Evolutionary conservation across 2,888 invertebrate genomes (phyloP).

Genomic region (Urechis unicinctus): DNA sequence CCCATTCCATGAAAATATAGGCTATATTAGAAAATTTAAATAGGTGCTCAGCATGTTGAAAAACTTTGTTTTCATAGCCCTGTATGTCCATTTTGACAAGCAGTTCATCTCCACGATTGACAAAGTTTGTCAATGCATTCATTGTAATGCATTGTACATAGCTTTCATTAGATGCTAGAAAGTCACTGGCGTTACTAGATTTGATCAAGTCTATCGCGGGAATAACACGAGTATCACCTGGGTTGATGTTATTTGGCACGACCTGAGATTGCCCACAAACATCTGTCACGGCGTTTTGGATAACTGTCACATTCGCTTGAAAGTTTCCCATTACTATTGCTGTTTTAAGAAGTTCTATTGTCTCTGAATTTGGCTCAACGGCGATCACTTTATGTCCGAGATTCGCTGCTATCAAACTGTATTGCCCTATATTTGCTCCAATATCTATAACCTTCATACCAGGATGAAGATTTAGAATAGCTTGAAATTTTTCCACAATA

Average conservation of each 20-base stretch:
- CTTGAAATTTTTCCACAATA: slow-evolving; percentile 14
- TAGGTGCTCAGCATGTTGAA: slow-evolving; percentile 10
- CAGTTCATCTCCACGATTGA: not conserved
- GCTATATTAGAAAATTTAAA: slow-evolving; percentile 15
- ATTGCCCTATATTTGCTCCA: slow-evolving; percentile 24
- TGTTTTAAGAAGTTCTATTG: slow-evolving; percentile 14
- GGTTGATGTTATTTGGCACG: slow-evolving; percentile 9
- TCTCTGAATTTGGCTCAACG: slow-evolving; percentile 17
- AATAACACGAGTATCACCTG: slow-evolving; percentile 10
- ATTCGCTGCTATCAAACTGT: slow-evolving; percentile 17
- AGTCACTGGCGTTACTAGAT: too few species aligned
- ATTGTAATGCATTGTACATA: not conserved
- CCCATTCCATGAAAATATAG: slow-evolving; percentile 26
- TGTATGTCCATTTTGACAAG: slow-evolving; percentile 23
- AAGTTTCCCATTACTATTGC: slow-evolving; percentile 6
- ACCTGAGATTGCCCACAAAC: slow-evolving; percentile 4
- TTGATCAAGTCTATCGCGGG: too few species aligned
- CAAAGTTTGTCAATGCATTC: not conserved
- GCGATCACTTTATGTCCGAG: slow-evolving; percentile 22
- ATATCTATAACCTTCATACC: slow-evolving; percentile 14
- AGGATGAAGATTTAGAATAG: slow-evolving; percentile 12
- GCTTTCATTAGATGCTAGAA: not conserved
- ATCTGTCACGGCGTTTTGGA: slow-evolving; percentile 19
- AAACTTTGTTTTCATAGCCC: slow-evolving; percentile 21
- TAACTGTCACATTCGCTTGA: not conserved